A percentile compares a stretch with the other conserved stretches of the same genome.
Evolutionary conservation across 2,888 invertebrate species (phyloP).

Genomic region (Polyommatus icarus): DNA sequence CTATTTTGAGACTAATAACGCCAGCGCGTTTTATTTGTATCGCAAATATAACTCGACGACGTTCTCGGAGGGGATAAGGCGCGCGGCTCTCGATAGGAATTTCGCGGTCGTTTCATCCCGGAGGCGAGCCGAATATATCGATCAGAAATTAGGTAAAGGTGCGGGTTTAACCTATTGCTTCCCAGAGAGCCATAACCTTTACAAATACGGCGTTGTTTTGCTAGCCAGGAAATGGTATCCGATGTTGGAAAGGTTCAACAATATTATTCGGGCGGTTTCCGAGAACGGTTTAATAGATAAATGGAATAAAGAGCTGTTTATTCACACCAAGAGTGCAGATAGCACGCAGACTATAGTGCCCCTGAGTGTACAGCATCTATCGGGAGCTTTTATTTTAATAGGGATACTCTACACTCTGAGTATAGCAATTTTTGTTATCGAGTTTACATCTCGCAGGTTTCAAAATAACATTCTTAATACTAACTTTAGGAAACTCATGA

Average conservation of each 20-base stretch:
- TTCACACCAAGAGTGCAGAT: constrained; percentile 53
- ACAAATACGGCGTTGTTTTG: constrained; percentile 75
- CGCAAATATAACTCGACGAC: constrained; percentile 69
- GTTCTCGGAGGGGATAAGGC: constrained; percentile 65
- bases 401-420: constrained; percentile 65
- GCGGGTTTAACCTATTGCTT: constrained; percentile 69
- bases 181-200: constrained; percentile 68
- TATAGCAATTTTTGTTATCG: constrained; percentile 61
- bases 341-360: constrained; percentile 59
- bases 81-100: constrained; percentile 63
- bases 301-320: constrained; percentile 71
- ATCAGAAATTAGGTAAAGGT: constrained; percentile 70
- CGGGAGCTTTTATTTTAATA: constrained; percentile 74
- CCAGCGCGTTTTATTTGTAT: constrained; percentile 73
- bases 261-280: constrained; percentile 69
- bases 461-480: not conserved
- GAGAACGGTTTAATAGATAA: constrained; percentile 76
- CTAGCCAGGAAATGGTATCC: constrained; percentile 73
- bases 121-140: constrained; percentile 70
- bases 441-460: constrained; percentile 47
- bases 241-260: constrained; percentile 66
- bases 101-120: constrained; percentile 71
- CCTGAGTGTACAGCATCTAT: constrained; percentile 64
- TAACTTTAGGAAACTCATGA: not conserved
- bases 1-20: constrained; percentile 75